Evolutionary conservation across 2,113 vertebrate species (phyloP), one percentile per base, ranked within the genome.

Genomic region (Loxodonta africana): DNA sequence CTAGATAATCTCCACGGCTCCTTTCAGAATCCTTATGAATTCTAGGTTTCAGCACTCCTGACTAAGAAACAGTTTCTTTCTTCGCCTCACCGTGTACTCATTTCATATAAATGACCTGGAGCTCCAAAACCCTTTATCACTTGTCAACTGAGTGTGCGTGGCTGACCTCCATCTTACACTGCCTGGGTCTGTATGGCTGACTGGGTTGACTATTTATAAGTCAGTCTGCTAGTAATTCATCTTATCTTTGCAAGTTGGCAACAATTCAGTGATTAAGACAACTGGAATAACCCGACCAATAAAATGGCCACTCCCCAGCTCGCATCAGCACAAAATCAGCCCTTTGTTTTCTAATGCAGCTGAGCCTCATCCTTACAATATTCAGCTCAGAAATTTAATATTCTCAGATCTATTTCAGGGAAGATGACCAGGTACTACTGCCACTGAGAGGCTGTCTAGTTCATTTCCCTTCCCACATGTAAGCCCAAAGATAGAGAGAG

Each of bases 211-310:
- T 89, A 81, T 94, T 88, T 83, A 63, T 74, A 91, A 97, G 94
- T 88, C 76, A 95, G 48, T 20, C 30, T 91, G 57, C 48, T 8
- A 93, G 93, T 44, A 88, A 96, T 97, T 81, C 48, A 95, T 97
- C 93, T 97, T 97, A 37, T 89, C 85, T 83, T 80, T 95, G 83
- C 26, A 94, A 85, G 77, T 48, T 95, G 88, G 77, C 67, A 83
- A 71, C 41, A 91, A 46, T 46, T 94, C 91, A 95, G 78, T 95
- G 83, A 71, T 94, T 92, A 92, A 96, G 88, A 96, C 78, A 96
- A 97, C 78, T 67, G 41, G 53, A 96, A 76, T 21, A 65, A 89
- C 5, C 84, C 77, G 87, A 83, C 92, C 12, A 0, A 0, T 96
- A 48, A 88, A 91, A 95, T 20, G 88, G 67, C 26, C 73, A 83